Base-by-base conservation (phyloP, 2,797 vertebrate genomes). In the Sebastes ruberrimus region DNA sequence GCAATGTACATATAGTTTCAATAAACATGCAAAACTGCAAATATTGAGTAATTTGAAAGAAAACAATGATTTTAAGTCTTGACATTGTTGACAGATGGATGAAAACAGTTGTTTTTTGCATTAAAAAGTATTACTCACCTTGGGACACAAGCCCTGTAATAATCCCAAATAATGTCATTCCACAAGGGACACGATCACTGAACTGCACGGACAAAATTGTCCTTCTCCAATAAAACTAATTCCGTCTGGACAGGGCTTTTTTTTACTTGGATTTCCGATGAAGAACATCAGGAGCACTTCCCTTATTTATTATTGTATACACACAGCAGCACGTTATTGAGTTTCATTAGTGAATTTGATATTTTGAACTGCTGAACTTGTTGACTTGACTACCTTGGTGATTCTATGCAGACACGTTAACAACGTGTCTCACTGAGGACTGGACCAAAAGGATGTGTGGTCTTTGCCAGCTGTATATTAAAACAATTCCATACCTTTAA, bases 121-220 rank as follows among this genome's bases (percentile, higher is more conserved):
- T n/a, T n/a, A n/a, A 76, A 83, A 78, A 71, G 35, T 28, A 68
- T 76, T 66, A 77, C 42, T 76, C 78, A 89, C 72, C 81, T 83
- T 72, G 62, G 80, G 68, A 84, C 73, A 77, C 46, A 56, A 80
- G 78, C 72, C 53, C 59, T 83, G 35, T 55, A 71, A 82, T 84
- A 86, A 92, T 89, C 85, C 78, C 46, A 74, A 83, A 86, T 77
- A 81, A 81, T 22, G 20, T 76, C 42, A 78, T 62, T 63, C 71
- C 71, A 71, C 38, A 6, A 85, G 55, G 65, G 76, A 38, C 49
- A 52, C 74, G 64, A 84, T 81, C 74, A 64, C 35, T 70, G 66
- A 76, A 71, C 67, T 71, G 64, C 71, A 63, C 25, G 6, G 62
- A 66, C 74, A 70, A 59, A 71, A 79, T 35, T 61, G 46, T 53